phyloP scores from a whole-genome alignment of 2,113 vertebrate species.

The Motacilla alba region DNA sequence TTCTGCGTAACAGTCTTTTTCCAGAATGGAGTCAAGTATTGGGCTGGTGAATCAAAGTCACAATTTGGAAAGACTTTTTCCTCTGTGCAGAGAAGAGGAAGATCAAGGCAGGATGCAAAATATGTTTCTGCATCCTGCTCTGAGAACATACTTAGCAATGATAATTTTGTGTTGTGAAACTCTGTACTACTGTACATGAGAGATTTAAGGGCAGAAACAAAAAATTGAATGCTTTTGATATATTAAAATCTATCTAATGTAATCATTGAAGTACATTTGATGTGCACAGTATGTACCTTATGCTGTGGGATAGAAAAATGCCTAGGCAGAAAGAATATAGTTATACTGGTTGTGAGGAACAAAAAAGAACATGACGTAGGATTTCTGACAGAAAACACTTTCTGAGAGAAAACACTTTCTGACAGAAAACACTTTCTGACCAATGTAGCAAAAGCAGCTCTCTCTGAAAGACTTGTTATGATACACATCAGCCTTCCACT shows the following conservation, averaged over 20 bases:
- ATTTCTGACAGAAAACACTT: neutral
- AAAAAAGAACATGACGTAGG: neutral
- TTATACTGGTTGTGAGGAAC: neutral
- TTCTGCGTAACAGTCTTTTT: neutral
- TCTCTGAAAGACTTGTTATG: neutral
- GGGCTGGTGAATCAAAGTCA: neutral
- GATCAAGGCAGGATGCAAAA: neutral
- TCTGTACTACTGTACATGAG: neutral
- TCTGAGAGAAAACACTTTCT: neutral
- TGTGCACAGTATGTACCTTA: neutral
- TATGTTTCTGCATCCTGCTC: neutral
- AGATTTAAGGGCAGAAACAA: neutral
- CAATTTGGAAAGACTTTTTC: neutral
- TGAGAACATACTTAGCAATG: neutral
- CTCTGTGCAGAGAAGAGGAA: neutral
- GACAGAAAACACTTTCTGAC: neutral
- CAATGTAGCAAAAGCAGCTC: neutral
- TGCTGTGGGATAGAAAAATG: neutral
- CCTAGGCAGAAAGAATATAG: neutral
- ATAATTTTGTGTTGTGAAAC: neutral
- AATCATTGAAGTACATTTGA: neutral
- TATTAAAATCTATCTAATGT: neutral
- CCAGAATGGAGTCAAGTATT: neutral
- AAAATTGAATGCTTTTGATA: neutral
- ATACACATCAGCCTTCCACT: neutral